Conservation (phyloP, 2,888 invertebrate species). For the Pristionchus maxplancki region DNA sequence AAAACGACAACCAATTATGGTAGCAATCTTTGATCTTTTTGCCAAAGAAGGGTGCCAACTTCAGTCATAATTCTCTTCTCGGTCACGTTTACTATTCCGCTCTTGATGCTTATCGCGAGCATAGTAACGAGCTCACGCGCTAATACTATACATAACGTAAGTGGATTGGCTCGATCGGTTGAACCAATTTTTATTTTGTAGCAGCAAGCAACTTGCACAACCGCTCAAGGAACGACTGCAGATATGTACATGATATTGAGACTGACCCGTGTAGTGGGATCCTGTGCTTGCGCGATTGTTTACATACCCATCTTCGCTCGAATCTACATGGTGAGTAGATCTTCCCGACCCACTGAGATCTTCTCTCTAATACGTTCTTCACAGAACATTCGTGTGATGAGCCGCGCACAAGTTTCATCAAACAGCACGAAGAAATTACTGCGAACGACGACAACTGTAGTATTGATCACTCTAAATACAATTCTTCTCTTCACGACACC, state of each 20-base stretch:
- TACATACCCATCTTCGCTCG: conserved; percentile 33
- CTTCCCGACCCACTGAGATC: background rate
- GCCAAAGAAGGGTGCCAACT: background rate
- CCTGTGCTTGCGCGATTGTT: conserved; percentile 7
- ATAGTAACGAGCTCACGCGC: conserved; percentile 19
- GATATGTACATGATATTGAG: conserved; percentile 43
- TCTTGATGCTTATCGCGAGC: conserved; percentile 28
- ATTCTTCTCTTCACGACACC: conserved; percentile 38
- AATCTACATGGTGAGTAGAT: background rate
- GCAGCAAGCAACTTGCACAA: conserved; percentile 40
- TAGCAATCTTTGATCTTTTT: background rate
- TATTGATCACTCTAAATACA: conserved; percentile 24
- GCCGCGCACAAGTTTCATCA: conserved; percentile 8
- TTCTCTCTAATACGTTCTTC: background rate
- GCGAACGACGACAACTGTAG: conserved; percentile 34
- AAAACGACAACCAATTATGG: conserved; percentile 29
- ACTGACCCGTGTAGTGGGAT: conserved; percentile 21
- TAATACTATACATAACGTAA: conserved; percentile 26
- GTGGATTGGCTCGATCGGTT: background rate
- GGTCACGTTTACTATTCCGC: conserved; percentile 18
- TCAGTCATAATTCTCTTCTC: conserved; percentile 46
- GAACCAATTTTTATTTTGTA: background rate
- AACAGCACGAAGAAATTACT: conserved; percentile 34
- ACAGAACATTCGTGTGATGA: conserved; percentile 35
- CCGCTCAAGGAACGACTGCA: conserved; percentile 26